Evolutionary conservation across 2,113 vertebrate genomes (phyloP), one percentile per base, ranked within the genome.

Genomic region (Prunella fulvescens): DNA sequence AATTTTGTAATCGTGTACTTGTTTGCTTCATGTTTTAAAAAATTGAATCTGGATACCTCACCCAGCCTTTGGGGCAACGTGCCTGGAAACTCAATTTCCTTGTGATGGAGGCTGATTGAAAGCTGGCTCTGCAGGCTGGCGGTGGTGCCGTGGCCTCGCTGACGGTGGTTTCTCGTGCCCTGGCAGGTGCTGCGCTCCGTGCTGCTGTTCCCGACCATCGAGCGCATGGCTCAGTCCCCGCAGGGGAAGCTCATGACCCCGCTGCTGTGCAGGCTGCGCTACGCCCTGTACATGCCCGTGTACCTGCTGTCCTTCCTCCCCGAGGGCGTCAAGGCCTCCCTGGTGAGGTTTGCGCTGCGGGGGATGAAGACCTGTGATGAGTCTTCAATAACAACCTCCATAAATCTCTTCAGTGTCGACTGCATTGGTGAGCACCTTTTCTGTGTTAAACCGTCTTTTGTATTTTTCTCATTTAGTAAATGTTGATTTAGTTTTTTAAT

Each of bases 181-280:
- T 5, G 60, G 0, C 94, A 99, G 99, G 97, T 99, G 45, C 58
- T 99, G 40, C 99, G 98, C 95, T 97, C 98, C 3, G 92, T 99
- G 90, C 95, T 99, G 98, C 98, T 99, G 42, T 99, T 99, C 86
- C 99, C 99, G 4, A 99, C 99, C 1, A 99, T 99, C 17, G 99
- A 99, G 89, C 98, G 98, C 33, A 98, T 99, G 97, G 98, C 99
- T 11, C 97, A 98, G 96, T 98, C 98, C 4, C 99, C 99, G 3
- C 98, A 98, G 24, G 99, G 99, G 26, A 98, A 98, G 95, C 88
- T 99, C 29, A 97, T 99, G 97, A 99, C 99, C 9, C 99, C 99
- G 1, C 10, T 99, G 69, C 81, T 99, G 67, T 99, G 99, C 97
- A 97, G 97, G 53, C 93, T 99, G 26, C 99, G 99, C 5, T 99